Base-by-base conservation (phyloP, 1,140 invertebrate species). In the Yoshiicerus persimilis region DNA sequence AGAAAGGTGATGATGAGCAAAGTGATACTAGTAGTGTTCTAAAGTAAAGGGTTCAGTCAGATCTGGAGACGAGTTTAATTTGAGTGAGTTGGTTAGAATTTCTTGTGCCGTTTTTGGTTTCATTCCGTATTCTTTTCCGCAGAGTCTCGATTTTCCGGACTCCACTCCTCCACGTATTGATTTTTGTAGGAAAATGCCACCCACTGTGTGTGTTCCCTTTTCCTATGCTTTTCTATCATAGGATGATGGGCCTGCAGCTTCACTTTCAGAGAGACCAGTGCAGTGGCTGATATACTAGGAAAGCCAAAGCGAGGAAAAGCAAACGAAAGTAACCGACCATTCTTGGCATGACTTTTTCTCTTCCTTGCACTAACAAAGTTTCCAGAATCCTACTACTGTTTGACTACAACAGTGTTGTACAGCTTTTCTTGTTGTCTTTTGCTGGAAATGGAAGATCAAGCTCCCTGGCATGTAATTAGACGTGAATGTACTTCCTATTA, bases 111-210 rank as follows among this genome's bases (percentile, higher is more conserved):
- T 80, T 87, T 87, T 87, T 32, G 32, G 87, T 87, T 80, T 87
- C 80, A 62, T 87, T 80, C 39, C 87, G 80, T 85, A 87, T 84
- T 84, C 77, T 84, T 84, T 87, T 87, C 70, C 75, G 30, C 32
- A 38, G 47, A 86, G 47, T 47, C 87, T 70, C 87, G 80, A 87
- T 87, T 84, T 87, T 89, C 84, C 84, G 86, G 88, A 80, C 83
- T 87, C 62, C 87, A 89, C 77, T 87, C 86, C 88, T 87, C 88
- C 88, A 87, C 86, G 86, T 89, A 89, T 89, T 89, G 88, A 89
- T 89, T 89, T 88, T 89, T 75, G 39, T 66, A 23, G 70, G 86
- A 70, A 89, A 89, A 86, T 89, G 62, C 88, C 88, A 85, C 88
- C 88, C 84, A 89, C 86, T 89, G 86, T 86, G 84, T 66, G 20